phyloP scores from a whole-genome alignment of 2,113 vertebrate species.

The Nipponia nippon region DNA sequence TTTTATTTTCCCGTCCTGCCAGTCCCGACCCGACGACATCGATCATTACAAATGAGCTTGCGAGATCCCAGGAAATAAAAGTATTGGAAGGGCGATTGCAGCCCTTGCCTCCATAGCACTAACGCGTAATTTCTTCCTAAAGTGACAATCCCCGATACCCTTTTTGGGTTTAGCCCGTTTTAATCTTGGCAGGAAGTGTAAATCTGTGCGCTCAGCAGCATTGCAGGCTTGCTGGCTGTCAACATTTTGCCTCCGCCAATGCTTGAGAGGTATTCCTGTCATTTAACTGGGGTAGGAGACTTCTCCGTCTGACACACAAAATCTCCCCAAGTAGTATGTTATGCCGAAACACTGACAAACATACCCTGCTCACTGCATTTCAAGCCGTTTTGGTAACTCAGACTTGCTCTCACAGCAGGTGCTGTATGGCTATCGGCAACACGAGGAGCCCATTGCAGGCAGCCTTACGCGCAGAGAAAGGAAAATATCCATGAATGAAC shows the following conservation, averaged over 20 bases:
- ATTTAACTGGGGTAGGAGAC: slow-evolving; percentile 68
- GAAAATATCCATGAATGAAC: background rate
- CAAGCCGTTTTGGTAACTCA: background rate
- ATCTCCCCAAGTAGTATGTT: slow-evolving; percentile 41
- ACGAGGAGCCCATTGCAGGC: background rate
- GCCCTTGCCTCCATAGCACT: background rate
- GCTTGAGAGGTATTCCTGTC: slow-evolving; percentile 72
- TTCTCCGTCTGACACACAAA: slow-evolving; percentile 63
- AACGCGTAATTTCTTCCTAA: slow-evolving; percentile 62
- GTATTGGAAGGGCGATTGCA: background rate
- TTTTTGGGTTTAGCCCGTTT: slow-evolving; percentile 76
- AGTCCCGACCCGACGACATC: background rate
- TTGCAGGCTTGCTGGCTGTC: slow-evolving; percentile 73
- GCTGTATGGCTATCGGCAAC: background rate
- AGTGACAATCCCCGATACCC: slow-evolving; percentile 75
- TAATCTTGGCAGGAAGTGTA: slow-evolving; percentile 76
- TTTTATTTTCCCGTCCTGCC: background rate
- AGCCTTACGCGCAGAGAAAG: background rate
- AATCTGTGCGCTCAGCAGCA: slow-evolving; percentile 73
- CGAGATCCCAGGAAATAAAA: background rate
- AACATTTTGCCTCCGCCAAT: slow-evolving; percentile 72
- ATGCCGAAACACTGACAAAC: slow-evolving; percentile 53
- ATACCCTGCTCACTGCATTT: slow-evolving; percentile 27
- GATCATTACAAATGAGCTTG: background rate
- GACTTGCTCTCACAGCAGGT: background rate